Percentiles rank a stretch among this genome's conserved stretches.
Evolutionary conservation across 2,797 vertebrate genomes (phyloP).

Genomic region (Rachycentron canadum): DNA sequence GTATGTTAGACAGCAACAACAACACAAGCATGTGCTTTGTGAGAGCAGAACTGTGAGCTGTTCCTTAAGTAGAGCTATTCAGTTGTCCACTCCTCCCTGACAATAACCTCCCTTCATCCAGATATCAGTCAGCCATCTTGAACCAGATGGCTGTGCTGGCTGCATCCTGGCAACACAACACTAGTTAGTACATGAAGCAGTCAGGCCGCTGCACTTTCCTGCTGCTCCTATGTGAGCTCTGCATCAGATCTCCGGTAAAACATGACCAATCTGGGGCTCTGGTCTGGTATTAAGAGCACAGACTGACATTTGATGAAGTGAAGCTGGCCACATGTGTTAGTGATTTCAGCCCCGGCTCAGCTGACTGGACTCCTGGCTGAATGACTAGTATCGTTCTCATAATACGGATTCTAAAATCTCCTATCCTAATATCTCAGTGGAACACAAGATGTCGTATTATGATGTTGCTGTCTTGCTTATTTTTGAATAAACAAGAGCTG

Average conservation of each 20-base stretch:
- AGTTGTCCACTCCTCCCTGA: slow-evolving; percentile 74
- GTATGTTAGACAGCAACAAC: slow-evolving; percentile 12
- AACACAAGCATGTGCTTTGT: slow-evolving; percentile 53
- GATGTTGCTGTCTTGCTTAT: slow-evolving; percentile 41
- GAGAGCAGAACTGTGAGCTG: slow-evolving; percentile 50
- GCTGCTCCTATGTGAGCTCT: slow-evolving; percentile 64
- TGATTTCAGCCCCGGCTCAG: slow-evolving; percentile 79
- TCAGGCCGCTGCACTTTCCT: slow-evolving; percentile 63
- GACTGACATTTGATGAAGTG: slow-evolving; percentile 80
- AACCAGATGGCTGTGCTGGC: slow-evolving; percentile 83
- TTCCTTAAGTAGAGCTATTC: slow-evolving; percentile 72
- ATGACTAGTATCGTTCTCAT: slow-evolving; percentile 68
- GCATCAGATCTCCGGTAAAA: slow-evolving; percentile 59
- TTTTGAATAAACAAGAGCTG: slow-evolving; percentile 57
- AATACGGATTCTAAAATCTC: slow-evolving; percentile 78
- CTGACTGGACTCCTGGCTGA: slow-evolving; percentile 69
- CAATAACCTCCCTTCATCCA: slow-evolving; percentile 86
- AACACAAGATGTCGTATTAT: slow-evolving; percentile 59
- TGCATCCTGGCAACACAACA: slow-evolving; percentile 84
- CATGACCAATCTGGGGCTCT: slow-evolving; percentile 59
- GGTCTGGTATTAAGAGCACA: slow-evolving; percentile 73
- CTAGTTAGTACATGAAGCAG: slow-evolving; percentile 64
- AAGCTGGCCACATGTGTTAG: slow-evolving; percentile 80
- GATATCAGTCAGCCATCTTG: slow-evolving; percentile 82
- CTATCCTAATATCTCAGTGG: slow-evolving; percentile 51